phyloP scores from a whole-genome alignment of 2,797 vertebrate species.

The Enteromius unitaeniatus region DNA sequence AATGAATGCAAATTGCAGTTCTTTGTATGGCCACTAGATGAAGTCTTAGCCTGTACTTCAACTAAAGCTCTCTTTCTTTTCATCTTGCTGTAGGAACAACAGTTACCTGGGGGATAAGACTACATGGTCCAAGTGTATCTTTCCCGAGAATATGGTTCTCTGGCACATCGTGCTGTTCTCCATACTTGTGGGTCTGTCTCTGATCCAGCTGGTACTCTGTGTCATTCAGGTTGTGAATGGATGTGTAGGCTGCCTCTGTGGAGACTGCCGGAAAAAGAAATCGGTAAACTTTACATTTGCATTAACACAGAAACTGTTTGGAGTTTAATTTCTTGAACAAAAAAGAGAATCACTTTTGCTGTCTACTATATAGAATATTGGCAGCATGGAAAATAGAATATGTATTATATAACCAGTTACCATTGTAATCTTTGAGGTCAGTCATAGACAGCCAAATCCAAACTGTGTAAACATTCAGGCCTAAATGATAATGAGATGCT shows the following conservation, averaged over 20 bases:
- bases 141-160: constrained; percentile 78
- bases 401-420: neutral
- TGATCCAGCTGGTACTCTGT: constrained; percentile 83
- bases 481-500: neutral
- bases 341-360: neutral
- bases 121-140: constrained; percentile 70
- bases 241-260: constrained; percentile 86
- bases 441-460: constrained; percentile 4
- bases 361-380: neutral
- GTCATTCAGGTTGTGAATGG: constrained; percentile 87
- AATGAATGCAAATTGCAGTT: neutral
- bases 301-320: neutral
- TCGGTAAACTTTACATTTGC: constrained; percentile 66
- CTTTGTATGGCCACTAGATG: constrained; percentile 31
- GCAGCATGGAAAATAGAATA: neutral
- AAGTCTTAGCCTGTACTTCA: constrained; percentile 41
- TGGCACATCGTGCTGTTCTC: constrained; percentile 89
- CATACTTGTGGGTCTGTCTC: constrained; percentile 77
- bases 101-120: constrained; percentile 75
- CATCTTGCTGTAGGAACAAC: constrained; percentile 35
- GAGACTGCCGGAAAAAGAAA: constrained; percentile 82
- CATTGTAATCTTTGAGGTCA: neutral
- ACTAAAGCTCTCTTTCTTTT: neutral
- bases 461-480: neutral
- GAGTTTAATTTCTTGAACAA: neutral